These are phyloP conservation scores for Ornithorhynchus anatinus DNA, from an alignment of 2,113 vertebrate species.

Conservation along the genomic window DNA sequence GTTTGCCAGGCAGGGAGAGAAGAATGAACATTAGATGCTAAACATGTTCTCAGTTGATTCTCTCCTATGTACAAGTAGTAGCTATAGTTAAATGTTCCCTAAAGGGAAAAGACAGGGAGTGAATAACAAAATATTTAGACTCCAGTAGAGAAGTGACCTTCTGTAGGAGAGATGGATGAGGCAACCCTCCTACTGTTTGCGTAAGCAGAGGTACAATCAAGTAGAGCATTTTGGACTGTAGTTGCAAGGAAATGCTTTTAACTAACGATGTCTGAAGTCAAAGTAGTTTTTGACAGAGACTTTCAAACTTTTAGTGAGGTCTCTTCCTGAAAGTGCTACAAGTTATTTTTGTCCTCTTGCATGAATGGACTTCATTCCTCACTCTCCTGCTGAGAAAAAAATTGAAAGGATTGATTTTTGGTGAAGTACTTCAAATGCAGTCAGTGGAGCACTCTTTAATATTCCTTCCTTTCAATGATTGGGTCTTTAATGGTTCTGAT, in stretches of 20 bases:
- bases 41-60: no score
- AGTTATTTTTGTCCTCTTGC: background rate
- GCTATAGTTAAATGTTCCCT: background rate
- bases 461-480: background rate
- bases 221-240: background rate
- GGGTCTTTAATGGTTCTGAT: background rate
- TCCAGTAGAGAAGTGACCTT: background rate
- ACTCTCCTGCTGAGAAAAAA: background rate
- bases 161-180: background rate
- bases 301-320: background rate
- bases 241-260: conserved; percentile 1
- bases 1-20: no score
- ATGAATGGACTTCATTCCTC: background rate
- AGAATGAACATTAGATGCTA: no score
- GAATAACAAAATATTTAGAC: background rate
- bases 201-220: background rate
- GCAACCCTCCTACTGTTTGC: background rate
- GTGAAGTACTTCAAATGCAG: background rate
- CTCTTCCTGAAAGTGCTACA: background rate
- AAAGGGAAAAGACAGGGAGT: background rate
- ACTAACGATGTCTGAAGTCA: background rate
- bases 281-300: background rate
- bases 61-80: no score
- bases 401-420: background rate
- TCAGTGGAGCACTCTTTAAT: background rate